Percentiles rank a stretch among this genome's conserved stretches.
These are phyloP conservation scores for Poecilia picta DNA, from an alignment of 2,797 vertebrate species.

Conservation along the genomic window DNA sequence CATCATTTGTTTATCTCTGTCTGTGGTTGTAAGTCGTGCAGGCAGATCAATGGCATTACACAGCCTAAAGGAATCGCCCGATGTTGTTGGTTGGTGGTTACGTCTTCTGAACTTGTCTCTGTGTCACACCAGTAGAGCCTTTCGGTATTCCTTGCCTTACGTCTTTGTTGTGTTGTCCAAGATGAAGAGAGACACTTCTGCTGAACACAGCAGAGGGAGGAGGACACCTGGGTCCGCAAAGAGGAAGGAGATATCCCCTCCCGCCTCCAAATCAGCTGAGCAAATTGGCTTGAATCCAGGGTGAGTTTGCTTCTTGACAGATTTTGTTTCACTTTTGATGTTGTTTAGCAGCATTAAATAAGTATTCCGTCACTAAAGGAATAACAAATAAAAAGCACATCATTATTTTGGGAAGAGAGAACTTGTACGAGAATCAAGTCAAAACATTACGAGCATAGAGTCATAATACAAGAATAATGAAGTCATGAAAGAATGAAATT, in stretches of 20 bases:
- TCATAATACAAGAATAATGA: no score
- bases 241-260: slow-evolving; percentile 36
- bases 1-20: not conserved
- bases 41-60: not conserved
- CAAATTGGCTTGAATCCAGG: slow-evolving; percentile 70
- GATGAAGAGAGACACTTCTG: slow-evolving; percentile 47
- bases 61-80: not conserved
- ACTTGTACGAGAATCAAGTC: no score
- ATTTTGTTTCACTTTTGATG: not conserved
- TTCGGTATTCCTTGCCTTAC: not conserved
- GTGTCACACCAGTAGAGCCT: not conserved
- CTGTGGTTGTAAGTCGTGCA: not conserved
- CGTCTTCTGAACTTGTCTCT: not conserved
- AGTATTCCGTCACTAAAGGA: not conserved
- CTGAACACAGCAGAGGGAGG: slow-evolving; percentile 55
- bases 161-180: slow-evolving; percentile 16
- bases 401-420: not conserved
- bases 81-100: not conserved
- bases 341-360: not conserved
- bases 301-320: slow-evolving; percentile 58
- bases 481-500: no score
- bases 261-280: slow-evolving; percentile 32
- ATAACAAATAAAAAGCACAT: not conserved
- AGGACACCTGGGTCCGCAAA: slow-evolving; percentile 51
- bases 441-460: no score